These are phyloP conservation scores for Bolinopsis microptera DNA, from an alignment of 37 sponge, comb jelly and placozoan species.

Conservation along the genomic window DNA sequence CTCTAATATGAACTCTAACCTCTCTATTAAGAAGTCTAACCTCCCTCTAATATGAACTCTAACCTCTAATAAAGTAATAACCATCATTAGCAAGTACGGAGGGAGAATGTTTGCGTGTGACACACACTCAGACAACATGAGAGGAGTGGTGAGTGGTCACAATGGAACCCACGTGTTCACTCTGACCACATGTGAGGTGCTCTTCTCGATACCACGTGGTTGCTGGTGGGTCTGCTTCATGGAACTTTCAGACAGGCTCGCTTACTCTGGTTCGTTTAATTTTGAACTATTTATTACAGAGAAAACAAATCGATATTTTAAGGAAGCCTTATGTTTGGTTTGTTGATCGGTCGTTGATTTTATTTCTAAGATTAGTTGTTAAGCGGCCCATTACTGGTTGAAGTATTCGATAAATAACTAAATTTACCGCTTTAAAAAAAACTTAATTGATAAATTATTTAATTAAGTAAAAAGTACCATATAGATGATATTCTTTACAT, in stretches of 20 bases:
- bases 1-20: too few relatives aligned
- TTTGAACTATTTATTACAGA: background rate
- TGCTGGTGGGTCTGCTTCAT: background rate
- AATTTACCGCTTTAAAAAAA: too few relatives aligned
- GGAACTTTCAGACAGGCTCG: background rate
- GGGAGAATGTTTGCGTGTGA: constrained; percentile 9
- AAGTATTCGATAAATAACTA: too few relatives aligned
- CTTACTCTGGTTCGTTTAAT: background rate
- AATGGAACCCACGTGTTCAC: background rate
- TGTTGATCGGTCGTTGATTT: too few relatives aligned
- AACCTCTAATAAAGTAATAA: background rate
- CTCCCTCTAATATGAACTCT: background rate
- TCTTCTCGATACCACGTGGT: background rate
- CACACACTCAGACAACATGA: background rate
- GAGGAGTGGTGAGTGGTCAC: background rate
- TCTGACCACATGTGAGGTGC: background rate
- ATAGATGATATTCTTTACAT: too few relatives aligned
- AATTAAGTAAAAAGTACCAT: too few relatives aligned
- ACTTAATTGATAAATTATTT: too few relatives aligned
- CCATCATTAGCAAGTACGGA: background rate
- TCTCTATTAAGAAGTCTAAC: background rate
- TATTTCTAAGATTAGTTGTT: too few relatives aligned
- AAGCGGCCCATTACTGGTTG: too few relatives aligned
- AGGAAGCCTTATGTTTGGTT: too few relatives aligned
- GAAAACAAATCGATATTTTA: too few relatives aligned